Percentiles rank a stretch among this genome's conserved stretches.
These are phyloP conservation scores for Heteromyza rotundicornis DNA, from an alignment of 2,888 invertebrate species.

Conservation along the genomic window DNA sequence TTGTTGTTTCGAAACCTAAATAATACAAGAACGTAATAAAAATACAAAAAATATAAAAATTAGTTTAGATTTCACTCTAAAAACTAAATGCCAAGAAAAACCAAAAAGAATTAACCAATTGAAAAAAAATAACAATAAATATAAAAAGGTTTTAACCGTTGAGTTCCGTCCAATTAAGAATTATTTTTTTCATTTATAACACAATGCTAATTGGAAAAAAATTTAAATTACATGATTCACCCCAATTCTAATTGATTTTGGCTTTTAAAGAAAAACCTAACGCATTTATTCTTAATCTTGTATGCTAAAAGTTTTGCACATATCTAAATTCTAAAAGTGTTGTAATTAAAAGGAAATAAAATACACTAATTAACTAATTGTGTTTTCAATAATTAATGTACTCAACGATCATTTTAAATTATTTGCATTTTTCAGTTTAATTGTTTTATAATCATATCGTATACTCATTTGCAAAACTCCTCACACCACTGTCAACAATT, in stretches of 20 bases:
- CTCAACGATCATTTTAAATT: too few species aligned
- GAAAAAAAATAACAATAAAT: too few species aligned
- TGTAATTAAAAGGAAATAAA: too few species aligned
- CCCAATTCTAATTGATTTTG: background rate
- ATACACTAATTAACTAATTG: too few species aligned
- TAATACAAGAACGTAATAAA: background rate
- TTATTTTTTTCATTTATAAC: too few species aligned
- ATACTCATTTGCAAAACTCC: background rate
- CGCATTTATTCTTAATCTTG: background rate
- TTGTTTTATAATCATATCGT: background rate
- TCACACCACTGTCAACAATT: background rate
- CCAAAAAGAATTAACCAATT: constrained; percentile 10
- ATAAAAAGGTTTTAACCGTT: too few species aligned
- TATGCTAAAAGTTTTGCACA: constrained; percentile 22
- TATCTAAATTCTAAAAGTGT: constrained; percentile 1
- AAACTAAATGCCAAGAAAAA: constrained; percentile 2
- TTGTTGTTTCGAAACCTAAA: too few species aligned
- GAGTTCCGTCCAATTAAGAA: background rate
- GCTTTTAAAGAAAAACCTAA: too few species aligned
- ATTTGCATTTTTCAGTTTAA: background rate
- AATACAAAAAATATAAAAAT: too few species aligned
- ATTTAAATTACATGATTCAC: background rate
- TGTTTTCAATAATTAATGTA: too few species aligned
- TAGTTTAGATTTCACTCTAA: too few species aligned
- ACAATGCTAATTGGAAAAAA: too few species aligned